Conservation (phyloP, 2,113 vertebrate genomes). For the Macrotis lagotis region DNA sequence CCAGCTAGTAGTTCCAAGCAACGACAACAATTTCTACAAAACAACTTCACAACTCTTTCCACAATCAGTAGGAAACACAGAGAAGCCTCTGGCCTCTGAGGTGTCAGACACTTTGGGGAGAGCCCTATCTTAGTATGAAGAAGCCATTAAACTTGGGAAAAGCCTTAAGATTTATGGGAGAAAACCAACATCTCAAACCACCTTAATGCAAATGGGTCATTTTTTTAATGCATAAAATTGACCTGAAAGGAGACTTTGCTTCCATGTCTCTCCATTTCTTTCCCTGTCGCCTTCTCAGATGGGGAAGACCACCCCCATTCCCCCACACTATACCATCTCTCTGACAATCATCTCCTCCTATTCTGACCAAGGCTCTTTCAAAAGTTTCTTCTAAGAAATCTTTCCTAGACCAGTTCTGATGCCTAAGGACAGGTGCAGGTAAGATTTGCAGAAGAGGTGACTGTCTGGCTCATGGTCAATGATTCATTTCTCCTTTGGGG, state of each 20-base stretch:
- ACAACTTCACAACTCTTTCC: neutral
- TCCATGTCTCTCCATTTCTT: neutral
- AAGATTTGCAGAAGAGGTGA: neutral
- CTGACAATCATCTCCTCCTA: no score
- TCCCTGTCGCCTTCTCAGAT: neutral
- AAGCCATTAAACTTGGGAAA: neutral
- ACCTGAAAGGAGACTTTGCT: neutral
- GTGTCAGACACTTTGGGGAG: neutral
- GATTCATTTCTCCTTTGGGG: neutral
- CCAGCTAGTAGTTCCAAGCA: neutral
- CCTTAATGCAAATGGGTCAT: neutral
- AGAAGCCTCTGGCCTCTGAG: neutral
- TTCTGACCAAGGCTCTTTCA: neutral
- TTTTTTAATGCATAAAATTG: neutral
- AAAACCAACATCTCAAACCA: neutral
- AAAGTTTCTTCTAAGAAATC: neutral
- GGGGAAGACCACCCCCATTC: neutral
- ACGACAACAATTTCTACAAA: no score
- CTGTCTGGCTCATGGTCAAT: rapidly evolving
- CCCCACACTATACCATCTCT: neutral
- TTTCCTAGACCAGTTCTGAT: neutral
- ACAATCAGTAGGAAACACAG: neutral
- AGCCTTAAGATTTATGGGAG: neutral
- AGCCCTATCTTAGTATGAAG: neutral
- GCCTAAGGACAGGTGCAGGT: neutral